Percentiles rank a stretch among this genome's conserved stretches.
Evolutionary conservation across 2,113 vertebrate genomes (phyloP).

Genomic region (Eonycteris spelaea): DNA sequence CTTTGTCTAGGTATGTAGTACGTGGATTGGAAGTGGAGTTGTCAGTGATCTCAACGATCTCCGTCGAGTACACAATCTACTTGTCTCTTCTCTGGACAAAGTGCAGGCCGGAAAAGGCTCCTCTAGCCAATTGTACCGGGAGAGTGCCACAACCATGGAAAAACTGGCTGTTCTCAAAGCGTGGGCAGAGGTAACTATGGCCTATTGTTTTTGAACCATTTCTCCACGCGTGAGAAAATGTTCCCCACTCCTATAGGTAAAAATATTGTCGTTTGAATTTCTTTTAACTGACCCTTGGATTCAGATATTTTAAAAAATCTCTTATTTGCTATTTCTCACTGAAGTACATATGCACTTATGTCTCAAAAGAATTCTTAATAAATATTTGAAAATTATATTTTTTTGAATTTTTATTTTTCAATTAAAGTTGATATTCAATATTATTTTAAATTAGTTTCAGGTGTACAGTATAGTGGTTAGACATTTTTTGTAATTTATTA

Average conservation of each 20-base stretch:
- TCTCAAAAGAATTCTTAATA: background rate
- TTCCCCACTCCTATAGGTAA: background rate
- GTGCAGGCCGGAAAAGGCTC: conserved; percentile 95
- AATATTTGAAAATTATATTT: background rate
- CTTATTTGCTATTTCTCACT: background rate
- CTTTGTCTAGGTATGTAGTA: conserved; percentile 92
- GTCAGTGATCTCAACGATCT: conserved; percentile 98
- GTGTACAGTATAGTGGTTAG: too few species aligned
- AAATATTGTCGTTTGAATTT: background rate
- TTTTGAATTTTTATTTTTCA: background rate
- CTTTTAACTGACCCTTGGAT: background rate
- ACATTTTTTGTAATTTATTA: too few species aligned
- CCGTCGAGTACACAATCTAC: conserved; percentile 96
- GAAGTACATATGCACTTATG: background rate
- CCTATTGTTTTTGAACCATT: background rate
- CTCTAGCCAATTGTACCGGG: conserved; percentile 95
- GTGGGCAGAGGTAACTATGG: conserved; percentile 93
- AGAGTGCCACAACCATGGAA: conserved; percentile 98
- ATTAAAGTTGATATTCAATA: too few species aligned
- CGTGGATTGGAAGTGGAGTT: conserved; percentile 98
- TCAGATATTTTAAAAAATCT: background rate
- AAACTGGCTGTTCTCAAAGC: conserved; percentile 97
- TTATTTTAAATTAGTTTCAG: too few species aligned
- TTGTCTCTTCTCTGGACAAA: conserved; percentile 98
- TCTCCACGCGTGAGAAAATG: background rate